phyloP scores from a whole-genome alignment of 1,140 invertebrate genomes.

The Drosophila pseudoobscura region DNA sequence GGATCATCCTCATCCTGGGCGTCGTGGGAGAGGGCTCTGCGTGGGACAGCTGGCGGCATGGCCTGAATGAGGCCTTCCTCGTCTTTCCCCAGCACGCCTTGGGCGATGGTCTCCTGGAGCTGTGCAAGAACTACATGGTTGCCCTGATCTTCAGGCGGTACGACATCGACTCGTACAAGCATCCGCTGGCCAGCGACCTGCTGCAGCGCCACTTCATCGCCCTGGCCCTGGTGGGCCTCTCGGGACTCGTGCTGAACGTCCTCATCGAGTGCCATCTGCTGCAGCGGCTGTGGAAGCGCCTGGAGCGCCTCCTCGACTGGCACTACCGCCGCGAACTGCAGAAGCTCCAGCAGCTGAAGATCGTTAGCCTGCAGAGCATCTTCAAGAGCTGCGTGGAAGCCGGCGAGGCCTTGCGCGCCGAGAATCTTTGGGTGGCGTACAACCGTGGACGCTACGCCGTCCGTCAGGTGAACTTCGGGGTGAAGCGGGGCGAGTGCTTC shows the following conservation, averaged over 20 bases:
- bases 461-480: conserved; percentile 72
- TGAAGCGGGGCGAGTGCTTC: conserved; percentile 86
- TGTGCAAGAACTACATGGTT: conserved; percentile 87
- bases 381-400: conserved; percentile 66
- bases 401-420: conserved; percentile 62
- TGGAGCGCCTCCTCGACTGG: conserved; percentile 45
- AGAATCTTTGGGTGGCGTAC: conserved; percentile 73
- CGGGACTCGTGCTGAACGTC: conserved; percentile 85
- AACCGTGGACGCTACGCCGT: conserved; percentile 67
- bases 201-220: conserved; percentile 85
- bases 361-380: conserved; percentile 61
- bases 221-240: conserved; percentile 84
- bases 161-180: conserved; percentile 87
- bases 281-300: conserved; percentile 36
- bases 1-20: conserved; percentile 86
- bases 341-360: conserved; percentile 62
- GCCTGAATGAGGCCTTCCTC: conserved; percentile 86
- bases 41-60: conserved; percentile 85
- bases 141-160: conserved; percentile 85
- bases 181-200: conserved; percentile 85
- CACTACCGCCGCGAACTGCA: conserved; percentile 48
- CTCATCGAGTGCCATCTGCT: conserved; percentile 84
- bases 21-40: conserved; percentile 86
- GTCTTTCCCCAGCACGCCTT: conserved; percentile 87
- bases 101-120: conserved; percentile 86